Evolutionary conservation across 1,140 invertebrate species (phyloP), one percentile per base, ranked within the genome.

Genomic region (Macrotrachela quadricornifera): DNA sequence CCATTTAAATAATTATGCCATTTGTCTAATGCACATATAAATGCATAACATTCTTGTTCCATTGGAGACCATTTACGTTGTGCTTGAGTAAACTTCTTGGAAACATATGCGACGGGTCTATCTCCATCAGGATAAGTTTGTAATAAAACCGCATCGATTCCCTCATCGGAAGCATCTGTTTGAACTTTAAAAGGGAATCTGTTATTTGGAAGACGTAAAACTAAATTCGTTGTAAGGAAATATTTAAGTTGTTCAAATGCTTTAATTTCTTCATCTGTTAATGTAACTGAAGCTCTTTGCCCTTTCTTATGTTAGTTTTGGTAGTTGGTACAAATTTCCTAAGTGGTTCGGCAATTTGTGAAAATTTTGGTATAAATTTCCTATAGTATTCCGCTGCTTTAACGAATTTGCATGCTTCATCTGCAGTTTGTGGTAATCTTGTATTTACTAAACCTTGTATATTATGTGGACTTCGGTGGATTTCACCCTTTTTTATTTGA

Each of bases 401-500:
- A 10, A 52, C n/a, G 40, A 52, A 52, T 52, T 41, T 9, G 17
- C 45, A 41, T 11, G 45, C 10, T n/a, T 52, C 18, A 11, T 45
- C 15, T 42, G 13, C 30, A 14, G 37, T 52, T 12, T 52, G 1
- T 15, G 50, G 50, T 45, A 16, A n/a, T 45, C 21, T 15, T 11
- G 6, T 17, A 15, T 52, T 36, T 45, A n/a, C 30, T n/a, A 52
- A 16, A 18, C 10, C 11, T n/a, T 21, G 10, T 30, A 45, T 52
- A n/a, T 44, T 52, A 10, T 18, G 10, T 45, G 6, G 1, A 39
- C 50, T 51, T 18, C 49, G 37, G 10, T 16, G 12, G 16, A 59
- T 45, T n/a, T 46, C 57, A 12, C 57, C 43, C 17, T 30, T 42
- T 6, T 43, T 10, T 61, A 48, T 21, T 56, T 57, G 51, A 63